Base-by-base conservation (phyloP, 1,140 invertebrate species). In the Drosophila pruinosa region DNA sequence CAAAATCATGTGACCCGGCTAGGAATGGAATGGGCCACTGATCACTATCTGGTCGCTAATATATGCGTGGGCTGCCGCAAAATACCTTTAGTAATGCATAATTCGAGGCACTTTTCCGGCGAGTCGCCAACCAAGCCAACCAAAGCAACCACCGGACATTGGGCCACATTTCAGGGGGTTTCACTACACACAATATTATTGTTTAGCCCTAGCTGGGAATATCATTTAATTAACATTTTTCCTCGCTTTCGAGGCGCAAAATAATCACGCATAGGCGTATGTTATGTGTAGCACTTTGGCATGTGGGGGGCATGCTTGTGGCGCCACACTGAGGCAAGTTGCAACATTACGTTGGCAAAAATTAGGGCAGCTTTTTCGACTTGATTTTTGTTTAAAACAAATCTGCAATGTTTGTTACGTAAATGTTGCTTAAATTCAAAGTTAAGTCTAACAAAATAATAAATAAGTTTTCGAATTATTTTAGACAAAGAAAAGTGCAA, bases 181-280 rank as follows among this genome's bases (percentile, higher is more conserved):
- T 57, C 26, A 4, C 12, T 24, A 12, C n/a, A 26, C n/a, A 48
- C n/a, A 14, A 24, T 48, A 21, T 24, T 45, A 45, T 45, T 45
- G 21, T 21, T 12, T 45, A 26, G 15, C 14, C 28, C 71, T 64
- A 56, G 74, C 78, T 81, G 82, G 82, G 82, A 86, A 86, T 82
- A 86, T 82, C 82, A 86, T 86, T 86, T 86, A 86, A 86, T 86
- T 86, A 86, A 75, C 82, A 86, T 86, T 86, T 88, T 86, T 79
- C 56, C 73, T 56, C 80, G 77, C 71, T 69, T 81, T 72, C 73
- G 65, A 85, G 81, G 81, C 82, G 78, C 83, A 86, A 86, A 85
- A 86, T 81, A 88, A 86, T 86, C 82, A 86, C 82, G 82, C 82
- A 86, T 75, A 86, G 86, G 77, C 76, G 73, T 80, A 70, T 70